These are phyloP conservation scores for Dynastes tityus DNA, from an alignment of 2,888 invertebrate genomes.

Conservation along the genomic window DNA sequence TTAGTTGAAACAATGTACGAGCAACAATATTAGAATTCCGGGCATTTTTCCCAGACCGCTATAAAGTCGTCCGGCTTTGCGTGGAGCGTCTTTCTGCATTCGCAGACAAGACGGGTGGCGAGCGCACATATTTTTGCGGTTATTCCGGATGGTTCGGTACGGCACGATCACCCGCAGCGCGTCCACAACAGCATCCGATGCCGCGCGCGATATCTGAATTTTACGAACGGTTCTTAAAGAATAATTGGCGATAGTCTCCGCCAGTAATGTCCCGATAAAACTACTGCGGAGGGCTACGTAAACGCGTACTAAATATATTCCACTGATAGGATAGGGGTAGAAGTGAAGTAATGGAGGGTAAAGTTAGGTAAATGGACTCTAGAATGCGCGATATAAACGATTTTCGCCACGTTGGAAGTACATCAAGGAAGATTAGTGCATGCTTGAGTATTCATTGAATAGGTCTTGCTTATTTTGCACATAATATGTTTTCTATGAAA, in stretches of 20 bases:
- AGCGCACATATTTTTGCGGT: constrained; percentile 5
- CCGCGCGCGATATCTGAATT: constrained; percentile 17
- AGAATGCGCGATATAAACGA: neutral
- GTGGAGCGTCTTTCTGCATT: neutral
- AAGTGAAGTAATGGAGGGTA: neutral
- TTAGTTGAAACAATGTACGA: constrained; percentile 35
- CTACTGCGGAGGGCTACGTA: constrained; percentile 16
- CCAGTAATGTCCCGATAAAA: constrained; percentile 37
- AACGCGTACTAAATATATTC: neutral
- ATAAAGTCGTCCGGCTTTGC: constrained; percentile 15
- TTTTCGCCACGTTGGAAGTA: neutral
- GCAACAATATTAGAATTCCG: constrained; percentile 33
- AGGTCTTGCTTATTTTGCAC: too few species aligned
- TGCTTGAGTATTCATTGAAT: too few species aligned
- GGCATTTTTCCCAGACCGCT: constrained; percentile 26
- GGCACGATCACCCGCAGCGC: constrained; percentile 16
- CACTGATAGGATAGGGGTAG: neutral
- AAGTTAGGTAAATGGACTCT: neutral
- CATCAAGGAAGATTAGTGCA: too few species aligned
- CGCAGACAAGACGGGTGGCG: neutral
- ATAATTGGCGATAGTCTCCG: constrained; percentile 41
- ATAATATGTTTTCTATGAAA: too few species aligned
- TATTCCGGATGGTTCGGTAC: constrained; percentile 30
- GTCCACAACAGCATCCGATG: neutral
- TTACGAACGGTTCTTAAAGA: constrained; percentile 36